Base-by-base conservation (phyloP, 2,113 vertebrate species). In the Saguinus midas region DNA sequence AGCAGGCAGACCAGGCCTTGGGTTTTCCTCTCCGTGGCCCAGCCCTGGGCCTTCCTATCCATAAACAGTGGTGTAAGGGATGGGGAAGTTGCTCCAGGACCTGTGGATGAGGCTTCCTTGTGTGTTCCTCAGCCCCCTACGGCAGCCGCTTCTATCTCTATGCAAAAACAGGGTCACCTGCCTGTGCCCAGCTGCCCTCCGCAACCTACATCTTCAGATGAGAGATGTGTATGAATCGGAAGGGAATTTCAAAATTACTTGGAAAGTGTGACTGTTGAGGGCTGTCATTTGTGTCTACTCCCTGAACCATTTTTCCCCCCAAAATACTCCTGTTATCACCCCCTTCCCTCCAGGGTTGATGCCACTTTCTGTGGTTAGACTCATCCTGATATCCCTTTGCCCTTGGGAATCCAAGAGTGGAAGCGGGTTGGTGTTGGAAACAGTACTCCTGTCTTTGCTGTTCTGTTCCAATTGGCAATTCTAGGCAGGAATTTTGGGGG, bases 41-140 rank as follows among this genome's bases (percentile, higher is more conserved):
- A 78, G 84, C 61, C 89, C 91, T 0, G 0, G 8, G 35, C 87
- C 91, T 97, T 95, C 94, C 97, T 84, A 52, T 83, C 20, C 61
- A 6, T 97, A 96, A 98, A 96, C 96, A 93, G 45, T 2, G 23
- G 78, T 17, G 80, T 16, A 16, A 32, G 70, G 83, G 82, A 21
- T 55, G 48, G 75, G 91, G 70, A 91, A 66, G 76, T 35, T 29
- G 81, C 76, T 68, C 12, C 4, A 0, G 55, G 80, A 52, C 64
- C 90, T 40, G 37, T 64, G 14, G 72, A 45, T 0, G 35, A 50
- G 68, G 43, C 58, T 8, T 48, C 70, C 43, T 35, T 8, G 48
- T 11, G 14, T 0, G 7, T 27, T 58, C 12, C 40, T 18, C 0
- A 1, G 3, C 16, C 8, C 25, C 8, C 9, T 17, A 4, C 1